Evolutionary conservation across 2,888 invertebrate genomes (phyloP), one percentile per base, ranked within the genome.

Genomic region (Spilosoma lubricipeda): DNA sequence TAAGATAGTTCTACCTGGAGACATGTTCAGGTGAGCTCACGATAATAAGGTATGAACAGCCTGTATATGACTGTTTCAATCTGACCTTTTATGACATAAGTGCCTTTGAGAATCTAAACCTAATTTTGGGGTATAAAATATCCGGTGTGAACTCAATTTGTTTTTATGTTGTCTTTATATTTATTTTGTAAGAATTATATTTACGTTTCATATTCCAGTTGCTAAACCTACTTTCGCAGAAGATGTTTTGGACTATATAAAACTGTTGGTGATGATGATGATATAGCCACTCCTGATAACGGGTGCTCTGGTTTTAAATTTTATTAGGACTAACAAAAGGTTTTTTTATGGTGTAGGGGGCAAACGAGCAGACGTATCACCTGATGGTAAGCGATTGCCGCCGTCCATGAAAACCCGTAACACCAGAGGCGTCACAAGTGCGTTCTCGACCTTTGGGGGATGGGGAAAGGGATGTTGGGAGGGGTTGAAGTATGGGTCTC

Each of bases 1-100:
- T 85, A 85, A 52, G 45, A 67, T 48, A n/a, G 20, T 59, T 52
- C 69, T 69, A 65, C 70, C 67, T 70, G 56, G 33, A 48, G 70
- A 67, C 74, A 71, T 63, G 59, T 72, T 71, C 65, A 20, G n/a
- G 18, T n/a, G 33, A 67, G 70, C 33, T 59, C 67, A 36, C 45
- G 45, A 68, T 67, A 59, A 70, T 69, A 70, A 63, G 48, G 30
- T 48, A 33, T 1, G 11, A 67, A 48, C 20, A 67, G 30, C 30
- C 33, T 33, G 2, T 67, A 27, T 30, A 30, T 48, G 45, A 48
- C 30, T 67, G 9, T 67, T 48, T 45, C 45, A 48, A 48, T 33
- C 48, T 67, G 42, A 45, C 23, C 11, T 67, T 67, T 13, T 33
- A 48, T 30, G 1, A 23, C 67, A 33, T 13, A 67, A 45, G 45